Percentiles rank a stretch among this genome's conserved stretches.
Evolutionary conservation across 2,797 vertebrate species (phyloP).

Genomic region (Setipinna tenuifilis): DNA sequence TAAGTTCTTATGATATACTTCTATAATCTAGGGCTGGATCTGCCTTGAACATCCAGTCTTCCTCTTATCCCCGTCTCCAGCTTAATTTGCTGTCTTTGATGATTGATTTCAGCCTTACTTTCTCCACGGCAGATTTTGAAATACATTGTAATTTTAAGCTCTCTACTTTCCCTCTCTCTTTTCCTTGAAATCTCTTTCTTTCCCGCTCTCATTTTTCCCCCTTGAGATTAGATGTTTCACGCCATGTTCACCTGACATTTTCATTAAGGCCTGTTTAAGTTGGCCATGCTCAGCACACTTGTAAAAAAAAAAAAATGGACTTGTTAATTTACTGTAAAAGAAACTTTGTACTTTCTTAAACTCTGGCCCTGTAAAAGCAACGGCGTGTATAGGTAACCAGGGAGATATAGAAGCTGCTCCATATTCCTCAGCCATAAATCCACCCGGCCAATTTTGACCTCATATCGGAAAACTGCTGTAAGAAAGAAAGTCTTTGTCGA

Average conservation of each 20-base stretch:
- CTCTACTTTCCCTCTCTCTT: background rate
- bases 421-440: background rate
- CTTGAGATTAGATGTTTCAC: background rate
- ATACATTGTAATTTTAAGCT: background rate
- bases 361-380: conserved; percentile 14
- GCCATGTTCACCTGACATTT: conserved; percentile 17
- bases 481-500: conserved; percentile 5
- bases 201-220: background rate
- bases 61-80: background rate
- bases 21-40: background rate
- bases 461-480: conserved; percentile 16
- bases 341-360: conserved; percentile 13
- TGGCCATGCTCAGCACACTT: background rate
- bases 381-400: background rate
- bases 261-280: background rate
- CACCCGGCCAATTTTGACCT: conserved; percentile 4
- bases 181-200: background rate
- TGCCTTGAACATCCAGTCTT: background rate
- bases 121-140: background rate
- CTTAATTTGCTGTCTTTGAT: background rate
- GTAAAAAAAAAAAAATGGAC: background rate
- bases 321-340: conserved; percentile 14
- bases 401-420: conserved; percentile 3
- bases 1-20: background rate
- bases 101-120: background rate